Base-by-base conservation (phyloP, 2,888 invertebrate species). In the Pandemis corylana region DNA sequence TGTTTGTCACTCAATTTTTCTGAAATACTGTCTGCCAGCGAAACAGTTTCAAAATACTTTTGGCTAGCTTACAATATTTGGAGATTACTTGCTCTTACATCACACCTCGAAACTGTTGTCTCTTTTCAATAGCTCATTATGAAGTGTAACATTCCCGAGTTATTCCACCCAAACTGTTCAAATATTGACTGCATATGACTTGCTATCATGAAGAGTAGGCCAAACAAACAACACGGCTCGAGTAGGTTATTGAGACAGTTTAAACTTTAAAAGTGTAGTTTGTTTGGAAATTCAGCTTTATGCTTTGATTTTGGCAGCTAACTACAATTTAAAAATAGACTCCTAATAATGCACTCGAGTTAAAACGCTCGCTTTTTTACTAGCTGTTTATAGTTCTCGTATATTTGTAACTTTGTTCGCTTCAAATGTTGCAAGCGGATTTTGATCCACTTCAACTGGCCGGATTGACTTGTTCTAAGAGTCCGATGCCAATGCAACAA, bases 141-240 rank as follows among this genome's bases (percentile, higher is more conserved):
- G 28, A 73, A 64, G 68, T 73, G 64, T 49, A 42, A 68, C 73
- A 68, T 73, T 68, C 73, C 59, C 36, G 10, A 20, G 63, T 53
- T 53, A 28, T 64, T 59, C 64, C 68, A 68, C 73, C 68, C 49
- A 74, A 49, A 61, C 65, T 59, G 64, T 64, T 69, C 73, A 74
- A 74, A 74, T 74, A 74, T 74, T 74, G 68, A 73, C 64, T 72
- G 44, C 61, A 20, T 41, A 64, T 68, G 59, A 28, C 49, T 59
- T 49, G 59, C 46, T 69, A 69, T 69, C 73, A 65, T 51, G 42
- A 59, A 63, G 76, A 76, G 67, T 73, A 64, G 76, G 76, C 36
- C 64, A 73, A 76, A 76, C 66, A 76, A 73, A 76, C 70, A 73
- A 61, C 7, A 61, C 7, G 41, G 12, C 6, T 56, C 15, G 36